These are phyloP conservation scores for Idaea straminata DNA, from an alignment of 2,888 invertebrate genomes.

Conservation along the genomic window DNA sequence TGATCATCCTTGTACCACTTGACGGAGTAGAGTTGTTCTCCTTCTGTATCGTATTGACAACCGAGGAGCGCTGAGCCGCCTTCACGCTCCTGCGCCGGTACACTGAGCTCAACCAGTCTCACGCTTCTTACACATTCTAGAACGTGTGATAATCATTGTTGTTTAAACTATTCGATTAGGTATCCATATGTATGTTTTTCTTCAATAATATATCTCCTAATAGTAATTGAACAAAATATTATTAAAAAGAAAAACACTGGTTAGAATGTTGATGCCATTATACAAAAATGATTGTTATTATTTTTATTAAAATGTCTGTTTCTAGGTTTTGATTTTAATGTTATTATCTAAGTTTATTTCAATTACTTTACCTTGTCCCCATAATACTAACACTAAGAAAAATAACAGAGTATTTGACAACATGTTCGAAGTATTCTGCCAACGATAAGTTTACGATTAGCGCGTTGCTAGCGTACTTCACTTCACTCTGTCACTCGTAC, in stretches of 20 bases:
- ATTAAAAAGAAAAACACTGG: no score
- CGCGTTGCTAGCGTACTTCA: conserved; percentile 38
- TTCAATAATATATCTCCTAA: background rate
- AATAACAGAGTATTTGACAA: conserved; percentile 37
- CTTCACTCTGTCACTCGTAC: conserved; percentile 29
- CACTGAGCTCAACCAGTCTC: conserved; percentile 86
- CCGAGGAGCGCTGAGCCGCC: conserved; percentile 87
- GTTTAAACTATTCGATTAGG: background rate
- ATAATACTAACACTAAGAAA: conserved; percentile 45
- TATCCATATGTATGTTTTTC: background rate
- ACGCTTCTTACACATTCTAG: conserved; percentile 72
- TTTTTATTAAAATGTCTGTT: no score
- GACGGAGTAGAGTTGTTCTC: conserved; percentile 90
- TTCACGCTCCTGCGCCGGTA: conserved; percentile 89
- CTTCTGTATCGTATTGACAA: conserved; percentile 88
- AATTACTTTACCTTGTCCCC: conserved; percentile 50
- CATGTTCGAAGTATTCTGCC: conserved; percentile 39
- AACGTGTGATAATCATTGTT: conserved; percentile 14
- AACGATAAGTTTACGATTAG: conserved; percentile 24
- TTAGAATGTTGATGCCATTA: no score
- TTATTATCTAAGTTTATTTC: no score
- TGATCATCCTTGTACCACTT: conserved; percentile 94
- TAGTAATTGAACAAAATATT: no score
- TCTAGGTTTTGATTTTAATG: no score
- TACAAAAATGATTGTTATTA: no score